These are phyloP conservation scores for Typhlomys cinereus DNA, from an alignment of 2,113 vertebrate genomes.

Conservation along the genomic window DNA sequence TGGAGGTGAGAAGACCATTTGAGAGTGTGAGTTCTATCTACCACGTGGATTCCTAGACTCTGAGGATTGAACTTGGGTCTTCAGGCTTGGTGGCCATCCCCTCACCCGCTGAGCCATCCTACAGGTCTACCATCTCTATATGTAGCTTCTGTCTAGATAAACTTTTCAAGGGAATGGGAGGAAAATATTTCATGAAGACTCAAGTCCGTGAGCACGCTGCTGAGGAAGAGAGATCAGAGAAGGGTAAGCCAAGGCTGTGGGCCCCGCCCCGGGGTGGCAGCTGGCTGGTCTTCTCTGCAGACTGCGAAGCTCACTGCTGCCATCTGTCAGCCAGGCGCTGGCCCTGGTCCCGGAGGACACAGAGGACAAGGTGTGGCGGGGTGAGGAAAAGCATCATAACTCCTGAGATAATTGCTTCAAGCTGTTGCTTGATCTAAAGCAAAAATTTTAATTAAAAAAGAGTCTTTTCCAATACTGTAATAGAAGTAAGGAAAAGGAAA, in stretches of 20 bases:
- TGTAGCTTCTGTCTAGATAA: neutral
- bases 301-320: neutral
- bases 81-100: too few species aligned
- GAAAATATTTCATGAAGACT: neutral
- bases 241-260: neutral
- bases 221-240: rapidly evolving
- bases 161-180: neutral
- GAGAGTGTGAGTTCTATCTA: too few species aligned
- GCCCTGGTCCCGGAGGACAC: neutral
- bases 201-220: neutral
- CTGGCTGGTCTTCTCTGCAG: neutral
- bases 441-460: neutral
- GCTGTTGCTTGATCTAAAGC: neutral
- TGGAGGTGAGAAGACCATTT: too few species aligned
- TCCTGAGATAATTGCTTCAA: neutral
- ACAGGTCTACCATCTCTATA: neutral
- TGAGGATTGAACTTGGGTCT: too few species aligned
- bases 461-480: too few species aligned
- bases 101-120: too few species aligned
- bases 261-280: neutral
- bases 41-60: too few species aligned
- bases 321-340: neutral
- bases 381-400: neutral
- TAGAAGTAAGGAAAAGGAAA: too few species aligned
- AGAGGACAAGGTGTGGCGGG: neutral